Evolutionary conservation across 2,797 vertebrate genomes (phyloP), one percentile per base, ranked within the genome.

Genomic region (Kryptopterus vitreolus): DNA sequence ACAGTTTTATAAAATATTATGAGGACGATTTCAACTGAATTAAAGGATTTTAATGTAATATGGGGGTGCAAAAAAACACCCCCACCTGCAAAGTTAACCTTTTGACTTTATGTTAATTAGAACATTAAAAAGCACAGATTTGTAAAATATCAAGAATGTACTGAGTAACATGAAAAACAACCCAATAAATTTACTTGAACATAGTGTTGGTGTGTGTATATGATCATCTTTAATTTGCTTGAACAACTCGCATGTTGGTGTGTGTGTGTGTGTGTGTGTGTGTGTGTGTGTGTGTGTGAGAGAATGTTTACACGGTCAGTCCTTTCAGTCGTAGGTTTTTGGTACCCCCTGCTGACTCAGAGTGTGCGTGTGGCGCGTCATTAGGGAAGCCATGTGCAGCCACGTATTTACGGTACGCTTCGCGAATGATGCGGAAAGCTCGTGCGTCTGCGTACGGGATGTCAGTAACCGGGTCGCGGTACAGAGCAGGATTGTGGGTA

Each of bases 331-430:
- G 92, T 1, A 89, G 81, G 1, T 93, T 92, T 58, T 95, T 94
- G 3, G 90, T 11, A 0, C 73, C 74, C 0, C 92, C 87, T 26
- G 62, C 9, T 2, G 74, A 9, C 1, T 73, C 69, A 0, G 70
- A 46, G 0, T 52, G 59, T 15, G 74, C 12, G 26, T 75, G 73
- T 29, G 55, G 20, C 2, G 58, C 16, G 13, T 63, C 72, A 1
- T 77, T 59, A 1, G 97, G 97, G 77, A 98, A 94, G 12, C 97
- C 97, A 0, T 98, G 97, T 0, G 96, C 96, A 0, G 96, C 94
- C 80, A 99, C 95, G 24, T 98, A 99, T 76, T 98, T 99, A 50
- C 95, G 94, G 86, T 98, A 98, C 0, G 97, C 96, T 77, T 99
- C 97, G 0, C 97, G 94, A 86, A 98, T 97, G 90, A 98, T 98